These are phyloP conservation scores for Rostratula benghalensis DNA, from an alignment of 2,113 vertebrate genomes.

Conservation along the genomic window DNA sequence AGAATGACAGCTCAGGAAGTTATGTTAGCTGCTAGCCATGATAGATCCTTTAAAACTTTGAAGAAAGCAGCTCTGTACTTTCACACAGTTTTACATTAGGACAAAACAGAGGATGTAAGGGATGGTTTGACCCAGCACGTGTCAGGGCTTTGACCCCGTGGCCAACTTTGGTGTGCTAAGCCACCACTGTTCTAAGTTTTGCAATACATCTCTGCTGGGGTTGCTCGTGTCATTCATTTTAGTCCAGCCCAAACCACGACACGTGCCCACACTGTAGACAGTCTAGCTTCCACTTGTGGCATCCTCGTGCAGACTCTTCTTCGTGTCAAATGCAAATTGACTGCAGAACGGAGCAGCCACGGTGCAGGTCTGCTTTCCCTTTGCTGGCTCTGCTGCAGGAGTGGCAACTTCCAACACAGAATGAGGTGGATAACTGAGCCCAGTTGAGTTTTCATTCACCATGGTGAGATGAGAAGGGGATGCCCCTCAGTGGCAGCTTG, in stretches of 20 bases:
- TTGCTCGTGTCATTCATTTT: background rate
- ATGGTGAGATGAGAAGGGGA: rapidly evolving
- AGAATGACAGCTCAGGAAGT: background rate
- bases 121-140: background rate
- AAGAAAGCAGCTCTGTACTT: background rate
- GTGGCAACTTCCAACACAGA: background rate
- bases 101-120: background rate
- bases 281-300: background rate
- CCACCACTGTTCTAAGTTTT: background rate
- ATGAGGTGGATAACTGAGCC: background rate
- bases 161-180: background rate
- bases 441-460: background rate
- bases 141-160: background rate
- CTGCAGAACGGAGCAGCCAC: background rate
- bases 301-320: background rate
- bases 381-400: background rate
- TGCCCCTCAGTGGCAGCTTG: background rate
- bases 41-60: background rate
- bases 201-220: background rate
- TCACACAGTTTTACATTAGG: background rate
- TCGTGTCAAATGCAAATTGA: background rate
- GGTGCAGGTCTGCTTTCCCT: background rate
- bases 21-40: background rate
- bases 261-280: background rate
- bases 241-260: background rate